Evolutionary conservation across 2,888 invertebrate species (phyloP), one percentile per base, ranked within the genome.

Genomic region (Microplitis manilae): DNA sequence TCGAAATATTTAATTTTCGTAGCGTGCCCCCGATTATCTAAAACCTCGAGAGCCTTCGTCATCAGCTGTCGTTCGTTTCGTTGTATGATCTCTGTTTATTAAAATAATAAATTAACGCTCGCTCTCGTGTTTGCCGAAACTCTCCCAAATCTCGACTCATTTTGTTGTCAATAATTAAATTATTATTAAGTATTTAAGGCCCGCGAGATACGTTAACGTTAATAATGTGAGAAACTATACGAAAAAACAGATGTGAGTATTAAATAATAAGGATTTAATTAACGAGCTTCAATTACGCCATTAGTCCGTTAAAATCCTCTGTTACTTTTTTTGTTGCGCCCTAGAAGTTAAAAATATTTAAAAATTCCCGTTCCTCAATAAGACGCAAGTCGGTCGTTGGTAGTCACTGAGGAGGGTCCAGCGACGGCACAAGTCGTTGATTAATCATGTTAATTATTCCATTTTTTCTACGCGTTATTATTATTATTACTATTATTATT

Each of bases 401-500:
- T 41, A 69, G 64, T 77, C 72, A 73, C 62, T 62, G 61, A 13
- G 17, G 15, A 60, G 7, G 30, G 69, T 77, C 68, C 72, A 72
- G 68, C 68, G 68, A 72, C 68, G 68, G 50, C 72, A 50, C 61
- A 50, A 7, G 65, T 70, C 65, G 73, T 71, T 65, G 70, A 73
- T 65, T 30, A 71, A 75, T 68, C 40, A 72, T 77, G 59, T 30
- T 67, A 20, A 62, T 77, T 78, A 70, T 76, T 17, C 20, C 20
- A 62, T 67, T 77, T 76, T 50, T 50, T 50, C 50, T 50, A 50
- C 50, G 50, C 50, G 50, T 60, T 73, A 77, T 76, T 76, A 76
- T 76, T 74, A 68, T 50, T 75, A 77, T 76, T 76, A 76, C 74
- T 74, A 68, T 50, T 75, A 78, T 76, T 76, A 78, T 78, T 78